Percentiles rank a stretch among this genome's conserved stretches.
Conservation (phyloP, 2,888 invertebrate genomes). For the Phaonia tiefii region DNA sequence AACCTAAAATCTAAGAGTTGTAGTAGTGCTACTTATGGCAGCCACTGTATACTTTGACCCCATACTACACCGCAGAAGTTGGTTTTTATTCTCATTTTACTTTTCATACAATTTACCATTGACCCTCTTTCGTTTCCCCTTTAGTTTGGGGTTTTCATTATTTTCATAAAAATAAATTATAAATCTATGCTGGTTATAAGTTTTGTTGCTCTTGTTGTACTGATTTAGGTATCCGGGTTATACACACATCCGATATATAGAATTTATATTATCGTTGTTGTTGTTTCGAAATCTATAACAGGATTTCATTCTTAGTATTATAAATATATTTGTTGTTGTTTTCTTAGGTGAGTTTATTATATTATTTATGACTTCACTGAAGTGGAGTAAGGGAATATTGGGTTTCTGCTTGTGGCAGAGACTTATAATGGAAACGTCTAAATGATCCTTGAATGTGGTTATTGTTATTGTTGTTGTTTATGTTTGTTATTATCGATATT, state of each 20-base stretch:
- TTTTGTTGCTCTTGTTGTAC: not conserved
- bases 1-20: no score
- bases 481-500: no score
- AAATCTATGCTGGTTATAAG: conserved; percentile 16
- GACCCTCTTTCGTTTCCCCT: no score
- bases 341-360: conserved; percentile 15
- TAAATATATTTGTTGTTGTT: not conserved
- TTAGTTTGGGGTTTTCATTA: conserved; percentile 28
- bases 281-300: not conserved
- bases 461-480: not conserved
- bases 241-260: not conserved
- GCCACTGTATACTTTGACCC: no score
- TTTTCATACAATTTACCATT: no score
- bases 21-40: no score
- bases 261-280: not conserved
- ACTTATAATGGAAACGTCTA: no score
- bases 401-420: no score
- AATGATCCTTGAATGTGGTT: not conserved
- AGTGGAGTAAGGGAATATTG: not conserved
- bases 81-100: no score
- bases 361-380: conserved; percentile 9
- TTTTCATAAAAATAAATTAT: conserved; percentile 39
- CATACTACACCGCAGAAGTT: no score
- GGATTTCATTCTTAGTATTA: conserved; percentile 4
- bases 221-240: not conserved